Base-by-base conservation (phyloP, 2,113 vertebrate species). In the Periophthalmus modestus region DNA sequence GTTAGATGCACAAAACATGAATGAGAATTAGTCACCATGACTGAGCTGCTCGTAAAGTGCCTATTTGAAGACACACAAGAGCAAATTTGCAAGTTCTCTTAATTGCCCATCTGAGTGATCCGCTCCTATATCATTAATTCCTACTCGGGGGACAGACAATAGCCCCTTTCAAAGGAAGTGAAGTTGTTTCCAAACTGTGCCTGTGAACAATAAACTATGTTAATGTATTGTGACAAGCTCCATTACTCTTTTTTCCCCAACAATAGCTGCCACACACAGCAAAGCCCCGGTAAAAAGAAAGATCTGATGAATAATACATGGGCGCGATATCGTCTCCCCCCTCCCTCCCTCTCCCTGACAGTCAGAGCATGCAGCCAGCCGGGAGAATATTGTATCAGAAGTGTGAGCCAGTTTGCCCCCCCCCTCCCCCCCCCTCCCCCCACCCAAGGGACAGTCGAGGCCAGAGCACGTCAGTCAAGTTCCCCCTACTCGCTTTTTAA, bases 391-490 rank as follows among this genome's bases (percentile, higher is more conserved):
- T 85, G 88, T 92, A 87, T 82, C 81, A 91, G 89, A 91, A 92
- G 90, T 90, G 86, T 82, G 77, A 91, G 87, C 88, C 85, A 85
- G 86, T 89, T 63, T 87, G 82, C 90, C 88, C 88, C 91, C 87
- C 88, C 79, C 85, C 71, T 89, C 88, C 88, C 91, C 87, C 88
- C 79, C 85, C 71, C 80, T 79, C 82, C 66, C 28, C 78, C 75
- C 82, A 85, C 90, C 87, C 85, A 21, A 68, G 88, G 89, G 91
- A 89, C 85, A 73, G 76, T 82, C 57, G 80, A 87, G 91, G 88
- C 90, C 91, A 90, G 85, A 81, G 85, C 89, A 87, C 91, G 93
- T 91, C 92, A 93, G 88, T 94, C 92, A 93, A 90, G 80, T 61
- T 48, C 82, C 85, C 82, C 82, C 77, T 82, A 74, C 82, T 83